These are phyloP conservation scores for Toxonevra muliebris DNA, from an alignment of 2,888 invertebrate species.

Conservation along the genomic window DNA sequence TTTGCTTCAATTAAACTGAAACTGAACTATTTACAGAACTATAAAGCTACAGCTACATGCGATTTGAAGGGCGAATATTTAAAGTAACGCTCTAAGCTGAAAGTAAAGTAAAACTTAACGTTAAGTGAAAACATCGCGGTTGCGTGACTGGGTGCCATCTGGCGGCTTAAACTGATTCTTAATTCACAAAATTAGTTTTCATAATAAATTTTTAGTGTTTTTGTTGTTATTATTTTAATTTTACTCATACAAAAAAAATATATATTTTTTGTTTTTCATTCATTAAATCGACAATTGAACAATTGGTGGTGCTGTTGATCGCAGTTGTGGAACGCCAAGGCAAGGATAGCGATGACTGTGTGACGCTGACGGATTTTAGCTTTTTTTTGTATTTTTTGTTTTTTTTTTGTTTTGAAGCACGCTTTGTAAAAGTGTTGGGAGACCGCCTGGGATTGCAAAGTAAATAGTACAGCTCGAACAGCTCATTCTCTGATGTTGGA, in stretches of 20 bases:
- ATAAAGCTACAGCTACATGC: not conserved
- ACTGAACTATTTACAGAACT: not conserved
- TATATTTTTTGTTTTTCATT: conserved; percentile 9
- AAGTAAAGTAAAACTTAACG: too few relatives aligned
- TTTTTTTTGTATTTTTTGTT: not conserved
- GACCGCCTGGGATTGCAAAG: not conserved
- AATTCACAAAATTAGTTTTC: too few relatives aligned
- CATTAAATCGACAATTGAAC: conserved; percentile 32
- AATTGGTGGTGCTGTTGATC: conserved; percentile 25
- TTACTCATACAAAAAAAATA: not conserved
- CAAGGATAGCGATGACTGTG: not conserved
- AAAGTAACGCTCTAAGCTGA: too few relatives aligned
- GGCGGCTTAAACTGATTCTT: conserved; percentile 30
- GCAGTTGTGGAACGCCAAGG: conserved; percentile 16
- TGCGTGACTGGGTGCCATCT: conserved; percentile 42
- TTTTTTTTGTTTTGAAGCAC: not conserved
- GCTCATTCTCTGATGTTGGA: not conserved
- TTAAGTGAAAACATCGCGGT: conserved; percentile 20
- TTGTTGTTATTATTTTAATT: not conserved
- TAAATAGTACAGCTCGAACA: not conserved
- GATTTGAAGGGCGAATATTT: not conserved
- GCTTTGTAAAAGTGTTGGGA: conserved; percentile 3
- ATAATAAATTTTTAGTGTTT: not conserved
- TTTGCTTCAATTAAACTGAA: conserved; percentile 47
- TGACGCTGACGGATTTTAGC: too few relatives aligned